phyloP scores from a whole-genome alignment of 2,888 invertebrate genomes.

The Xestia ashworthii region DNA sequence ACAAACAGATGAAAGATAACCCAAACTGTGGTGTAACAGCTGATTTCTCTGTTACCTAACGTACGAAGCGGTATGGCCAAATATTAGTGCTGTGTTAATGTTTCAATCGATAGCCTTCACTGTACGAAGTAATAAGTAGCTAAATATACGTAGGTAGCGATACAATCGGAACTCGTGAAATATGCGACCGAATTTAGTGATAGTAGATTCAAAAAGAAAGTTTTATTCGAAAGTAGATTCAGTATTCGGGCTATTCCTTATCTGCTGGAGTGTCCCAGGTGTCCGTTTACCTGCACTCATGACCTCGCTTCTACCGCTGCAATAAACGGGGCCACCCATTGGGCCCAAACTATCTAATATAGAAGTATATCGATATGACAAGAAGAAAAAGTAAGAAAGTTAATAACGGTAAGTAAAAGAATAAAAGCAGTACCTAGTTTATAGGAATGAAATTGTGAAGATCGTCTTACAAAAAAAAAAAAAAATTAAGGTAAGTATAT shows the following conservation, averaged over 20 bases:
- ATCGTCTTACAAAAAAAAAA: too few species aligned
- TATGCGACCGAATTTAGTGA: background rate
- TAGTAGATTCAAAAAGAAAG: too few species aligned
- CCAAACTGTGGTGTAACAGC: conserved; percentile 74
- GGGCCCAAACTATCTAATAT: too few species aligned
- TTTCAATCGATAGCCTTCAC: conserved; percentile 39
- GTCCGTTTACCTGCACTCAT: too few species aligned
- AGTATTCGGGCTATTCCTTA: too few species aligned
- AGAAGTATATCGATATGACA: too few species aligned
- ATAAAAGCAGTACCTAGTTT: background rate
- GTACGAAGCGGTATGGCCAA: conserved; percentile 69
- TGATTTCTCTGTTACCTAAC: conserved; percentile 86
- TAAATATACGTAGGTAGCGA: background rate
- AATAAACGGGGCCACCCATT: too few species aligned
- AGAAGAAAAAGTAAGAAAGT: too few species aligned
- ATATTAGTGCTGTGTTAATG: conserved; percentile 63
- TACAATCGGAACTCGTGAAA: background rate
- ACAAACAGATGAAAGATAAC: conserved; percentile 47
- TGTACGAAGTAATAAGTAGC: background rate
- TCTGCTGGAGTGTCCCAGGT: too few species aligned
- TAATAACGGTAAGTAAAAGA: background rate
- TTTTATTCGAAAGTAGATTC: too few species aligned
- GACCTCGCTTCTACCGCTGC: too few species aligned
- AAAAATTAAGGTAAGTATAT: too few species aligned
- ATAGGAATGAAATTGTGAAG: background rate